Evolutionary conservation across 1,140 invertebrate species (phyloP).

Genomic region (Drosophila suzukii): DNA sequence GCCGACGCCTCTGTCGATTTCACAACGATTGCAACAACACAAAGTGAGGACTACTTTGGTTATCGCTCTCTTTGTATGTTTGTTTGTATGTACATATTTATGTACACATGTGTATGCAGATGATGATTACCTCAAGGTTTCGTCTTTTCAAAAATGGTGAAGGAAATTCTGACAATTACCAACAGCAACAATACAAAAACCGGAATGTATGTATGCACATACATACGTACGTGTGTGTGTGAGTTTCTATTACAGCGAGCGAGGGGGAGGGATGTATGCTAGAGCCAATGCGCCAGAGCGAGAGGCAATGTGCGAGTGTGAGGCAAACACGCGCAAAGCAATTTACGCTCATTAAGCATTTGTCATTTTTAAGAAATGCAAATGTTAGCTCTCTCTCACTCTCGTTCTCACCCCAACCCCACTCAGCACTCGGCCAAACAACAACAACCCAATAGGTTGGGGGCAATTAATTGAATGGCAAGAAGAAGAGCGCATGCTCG

Average conservation of each 20-base stretch:
- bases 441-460: constrained; percentile 46
- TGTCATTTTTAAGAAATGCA: constrained; percentile 70
- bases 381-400: constrained; percentile 45
- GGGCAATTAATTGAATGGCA: constrained; percentile 60
- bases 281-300: constrained; percentile 9
- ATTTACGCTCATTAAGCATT: constrained; percentile 79
- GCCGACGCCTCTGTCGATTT: constrained; percentile 1
- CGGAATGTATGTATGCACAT: constrained; percentile 5
- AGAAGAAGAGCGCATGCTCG: constrained; percentile 70
- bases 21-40: constrained; percentile 1
- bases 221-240: constrained; percentile 14
- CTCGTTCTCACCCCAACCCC: constrained; percentile 6
- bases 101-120: not conserved
- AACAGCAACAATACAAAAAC: constrained; percentile 24
- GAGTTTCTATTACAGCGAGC: constrained; percentile 25
- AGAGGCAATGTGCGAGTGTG: constrained; percentile 18
- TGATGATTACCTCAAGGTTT: constrained; percentile 48
- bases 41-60: constrained; percentile 9
- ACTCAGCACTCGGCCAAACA: constrained; percentile 42
- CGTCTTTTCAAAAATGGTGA: constrained; percentile 67
- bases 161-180: constrained; percentile 26
- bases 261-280: not conserved
- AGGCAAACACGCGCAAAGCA: constrained; percentile 71
- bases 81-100: not conserved
- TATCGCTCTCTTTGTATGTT: not conserved